phyloP scores from a whole-genome alignment of 2,888 invertebrate genomes.

The Lasioglossum morio region DNA sequence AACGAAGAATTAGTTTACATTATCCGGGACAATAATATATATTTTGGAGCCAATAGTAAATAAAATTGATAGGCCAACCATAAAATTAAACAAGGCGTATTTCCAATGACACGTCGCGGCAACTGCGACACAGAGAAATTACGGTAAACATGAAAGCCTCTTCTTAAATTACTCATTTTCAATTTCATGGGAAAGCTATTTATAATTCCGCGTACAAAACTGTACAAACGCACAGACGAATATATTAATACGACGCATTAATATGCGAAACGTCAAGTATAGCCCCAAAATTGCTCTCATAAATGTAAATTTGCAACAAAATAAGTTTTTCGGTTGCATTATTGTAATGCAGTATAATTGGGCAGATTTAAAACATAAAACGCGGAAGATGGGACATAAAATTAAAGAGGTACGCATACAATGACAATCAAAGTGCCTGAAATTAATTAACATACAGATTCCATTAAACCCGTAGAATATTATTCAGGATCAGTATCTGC shows the following conservation, averaged over 20 bases:
- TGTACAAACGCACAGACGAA: constrained; percentile 28
- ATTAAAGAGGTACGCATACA: constrained; percentile 54
- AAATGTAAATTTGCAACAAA: constrained; percentile 59
- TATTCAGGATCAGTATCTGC: constrained; percentile 42
- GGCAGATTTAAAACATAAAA: constrained; percentile 55
- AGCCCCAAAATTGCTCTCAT: constrained; percentile 48
- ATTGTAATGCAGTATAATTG: constrained; percentile 55
- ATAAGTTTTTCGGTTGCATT: constrained; percentile 61
- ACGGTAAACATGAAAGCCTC: neutral
- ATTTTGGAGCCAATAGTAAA: neutral
- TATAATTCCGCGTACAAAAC: constrained; percentile 47
- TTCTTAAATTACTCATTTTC: constrained; percentile 35
- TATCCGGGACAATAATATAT: neutral
- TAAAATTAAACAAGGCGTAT: neutral
- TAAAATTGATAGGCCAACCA: neutral
- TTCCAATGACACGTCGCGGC: neutral
- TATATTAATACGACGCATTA: constrained; percentile 53
- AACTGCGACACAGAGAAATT: neutral
- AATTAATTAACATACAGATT: constrained; percentile 52
- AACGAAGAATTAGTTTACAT: no score
- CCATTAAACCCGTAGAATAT: constrained; percentile 45
- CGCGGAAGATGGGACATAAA: constrained; percentile 44
- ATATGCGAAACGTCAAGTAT: constrained; percentile 57
- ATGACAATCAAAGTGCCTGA: constrained; percentile 45
- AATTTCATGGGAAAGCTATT: constrained; percentile 28